Evolutionary conservation across 2,888 invertebrate species (phyloP), one percentile per base, ranked within the genome.

Genomic region (Ypsolopha sequella): DNA sequence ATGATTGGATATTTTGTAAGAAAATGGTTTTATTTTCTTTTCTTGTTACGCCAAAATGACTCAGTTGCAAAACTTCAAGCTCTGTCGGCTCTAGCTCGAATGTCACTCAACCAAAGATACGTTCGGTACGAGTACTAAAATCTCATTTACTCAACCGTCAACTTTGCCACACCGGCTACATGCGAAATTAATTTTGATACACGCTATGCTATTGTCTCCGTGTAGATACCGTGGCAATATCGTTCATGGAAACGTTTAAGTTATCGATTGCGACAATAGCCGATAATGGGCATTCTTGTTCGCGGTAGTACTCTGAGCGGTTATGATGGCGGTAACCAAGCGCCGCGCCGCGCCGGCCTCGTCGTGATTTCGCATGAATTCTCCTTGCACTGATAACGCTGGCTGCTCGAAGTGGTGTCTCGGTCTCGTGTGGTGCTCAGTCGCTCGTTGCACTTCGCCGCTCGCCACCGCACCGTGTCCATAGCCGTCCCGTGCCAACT

Each of bases 341-440:
- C 24, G 24, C 24, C 24, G 24, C 24, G 24, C 24, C n/a, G n/a
- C n/a, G n/a, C n/a, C n/a, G 13, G 24, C 24, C 36, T 11, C 47
- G 33, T 38, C 55, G 62, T 67, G 72, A 72, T 75, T 75, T 71
- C 63, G 71, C 68, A 70, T 63, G 65, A 70, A 66, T 71, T 59
- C 65, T 74, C 72, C 67, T 63, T 73, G 76, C 76, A 75, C 76
- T 76, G 77, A 77, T 77, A 77, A 77, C 77, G 74, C 53, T 45
- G 24, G 56, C 44, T 52, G 60, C 59, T 55, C 55, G 60, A n/a
- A 34, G 9, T 8, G 33, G 10, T 41, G 52, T 50, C 45, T 41
- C 4, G 24, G 36, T 24, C 36, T n/a, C 38, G 14, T 41, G 43
- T 38, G 35, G 33, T 55, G 59, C 56, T 62, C 68, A 72, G 65